A percentile compares a stretch with the other conserved stretches of the same genome.
These are phyloP conservation scores for Ahaetulla prasina DNA, from an alignment of 2,113 vertebrate genomes.

Conservation along the genomic window DNA sequence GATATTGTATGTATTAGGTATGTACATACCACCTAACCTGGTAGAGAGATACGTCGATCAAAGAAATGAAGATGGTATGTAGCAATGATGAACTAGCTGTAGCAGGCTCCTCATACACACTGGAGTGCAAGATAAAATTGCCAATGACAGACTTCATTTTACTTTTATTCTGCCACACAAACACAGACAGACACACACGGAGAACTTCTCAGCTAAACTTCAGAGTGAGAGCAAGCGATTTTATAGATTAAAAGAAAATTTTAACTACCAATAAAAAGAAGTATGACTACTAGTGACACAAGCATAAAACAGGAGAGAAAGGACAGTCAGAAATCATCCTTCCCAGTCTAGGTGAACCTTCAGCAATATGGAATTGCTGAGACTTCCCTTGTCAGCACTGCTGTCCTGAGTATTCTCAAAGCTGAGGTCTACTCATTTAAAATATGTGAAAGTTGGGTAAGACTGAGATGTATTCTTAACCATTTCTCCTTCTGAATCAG, in stretches of 20 bases:
- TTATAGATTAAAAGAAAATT: background rate
- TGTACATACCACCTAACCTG: background rate
- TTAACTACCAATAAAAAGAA: background rate
- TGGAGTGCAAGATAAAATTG: background rate
- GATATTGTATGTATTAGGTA: background rate
- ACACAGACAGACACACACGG: background rate
- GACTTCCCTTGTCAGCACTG: background rate
- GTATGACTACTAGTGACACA: background rate
- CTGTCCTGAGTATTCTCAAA: background rate
- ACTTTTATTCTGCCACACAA: background rate
- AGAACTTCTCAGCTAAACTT: background rate
- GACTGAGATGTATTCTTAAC: background rate
- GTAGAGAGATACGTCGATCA: background rate
- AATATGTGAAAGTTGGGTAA: background rate
- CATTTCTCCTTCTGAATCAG: background rate
- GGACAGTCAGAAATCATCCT: background rate
- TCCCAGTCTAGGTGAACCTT: background rate
- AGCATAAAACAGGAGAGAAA: background rate
- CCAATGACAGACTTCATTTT: background rate
- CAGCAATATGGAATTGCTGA: background rate
- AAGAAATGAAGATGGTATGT: background rate
- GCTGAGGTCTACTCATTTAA: background rate
- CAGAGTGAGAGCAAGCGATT: background rate
- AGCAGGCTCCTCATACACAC: background rate
- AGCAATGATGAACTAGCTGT: background rate